Conservation (phyloP, 2,888 invertebrate species). For the Kuschelorhynchus macadamiae region DNA sequence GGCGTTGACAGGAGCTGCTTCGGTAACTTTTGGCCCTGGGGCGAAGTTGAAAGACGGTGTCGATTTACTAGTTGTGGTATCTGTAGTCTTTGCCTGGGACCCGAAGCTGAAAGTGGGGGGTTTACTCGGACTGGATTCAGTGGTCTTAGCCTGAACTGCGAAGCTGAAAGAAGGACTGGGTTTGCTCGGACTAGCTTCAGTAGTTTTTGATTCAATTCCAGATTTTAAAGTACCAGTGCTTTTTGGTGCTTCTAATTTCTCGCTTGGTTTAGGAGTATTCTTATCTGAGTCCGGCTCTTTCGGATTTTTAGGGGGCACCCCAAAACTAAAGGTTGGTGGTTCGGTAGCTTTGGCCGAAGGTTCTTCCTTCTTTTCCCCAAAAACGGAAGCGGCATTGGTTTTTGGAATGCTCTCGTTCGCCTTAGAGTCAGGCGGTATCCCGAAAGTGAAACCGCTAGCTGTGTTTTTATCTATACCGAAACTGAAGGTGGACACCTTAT, state of each 20-base stretch:
- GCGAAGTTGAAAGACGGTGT: conserved; percentile 12
- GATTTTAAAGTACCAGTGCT: neutral
- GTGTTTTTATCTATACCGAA: conserved; percentile 70
- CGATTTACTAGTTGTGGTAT: neutral
- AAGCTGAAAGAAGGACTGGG: conserved; percentile 23
- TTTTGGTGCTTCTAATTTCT: conserved; percentile 16
- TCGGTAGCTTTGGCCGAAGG: conserved; percentile 11
- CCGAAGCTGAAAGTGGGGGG: conserved; percentile 17
- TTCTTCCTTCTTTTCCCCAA: conserved; percentile 52
- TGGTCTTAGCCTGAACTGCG: neutral
- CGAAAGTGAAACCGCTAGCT: conserved; percentile 66
- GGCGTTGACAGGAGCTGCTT: neutral
- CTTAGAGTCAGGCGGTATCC: conserved; percentile 55
- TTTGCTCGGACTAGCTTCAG: neutral
- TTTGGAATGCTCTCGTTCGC: conserved; percentile 32
- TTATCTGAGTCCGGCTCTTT: neutral
- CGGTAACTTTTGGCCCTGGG: conserved; percentile 6
- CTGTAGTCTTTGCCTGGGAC: neutral
- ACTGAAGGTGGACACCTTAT: conserved; percentile 64
- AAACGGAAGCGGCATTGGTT: conserved; percentile 49
- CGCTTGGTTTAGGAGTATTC: conserved; percentile 2
- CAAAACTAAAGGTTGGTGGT: conserved; percentile 49
- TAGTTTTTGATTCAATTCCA: neutral
- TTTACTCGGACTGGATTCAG: neutral
- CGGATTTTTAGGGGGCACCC: conserved; percentile 28